phyloP scores from a whole-genome alignment of 2,888 invertebrate species.

The Teinopalpus imperialis region DNA sequence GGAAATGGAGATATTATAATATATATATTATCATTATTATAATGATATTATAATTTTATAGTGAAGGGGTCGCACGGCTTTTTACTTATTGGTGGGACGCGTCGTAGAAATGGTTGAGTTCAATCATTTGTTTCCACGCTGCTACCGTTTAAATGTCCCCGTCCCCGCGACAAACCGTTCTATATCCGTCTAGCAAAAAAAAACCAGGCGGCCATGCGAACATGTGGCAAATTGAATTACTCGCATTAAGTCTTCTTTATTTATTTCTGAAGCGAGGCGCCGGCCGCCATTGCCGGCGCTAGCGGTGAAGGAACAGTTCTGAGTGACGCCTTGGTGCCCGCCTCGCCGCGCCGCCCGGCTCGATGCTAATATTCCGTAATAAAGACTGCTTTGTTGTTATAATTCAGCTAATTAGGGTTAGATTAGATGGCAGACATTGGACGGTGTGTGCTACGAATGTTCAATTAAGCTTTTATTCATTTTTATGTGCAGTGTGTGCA shows the following conservation, averaged over 20 bases:
- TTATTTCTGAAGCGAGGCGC: constrained; percentile 20
- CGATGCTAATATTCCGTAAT: constrained; percentile 6
- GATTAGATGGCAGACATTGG: neutral
- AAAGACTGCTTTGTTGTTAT: constrained; percentile 1
- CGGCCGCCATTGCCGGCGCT: constrained; percentile 10
- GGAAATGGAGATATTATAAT: no score
- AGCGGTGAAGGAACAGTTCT: constrained; percentile 9
- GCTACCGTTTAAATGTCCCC: neutral
- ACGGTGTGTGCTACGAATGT: no score
- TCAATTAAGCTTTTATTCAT: no score
- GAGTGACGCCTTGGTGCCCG: constrained; percentile 15
- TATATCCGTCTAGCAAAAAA: constrained; percentile 29
- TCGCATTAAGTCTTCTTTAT: constrained; percentile 25
- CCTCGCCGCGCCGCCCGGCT: neutral
- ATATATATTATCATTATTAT: no score
- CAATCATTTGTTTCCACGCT: no score
- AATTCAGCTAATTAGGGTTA: constrained; percentile 8
- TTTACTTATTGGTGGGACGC: no score
- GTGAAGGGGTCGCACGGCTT: no score
- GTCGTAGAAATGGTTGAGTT: no score
- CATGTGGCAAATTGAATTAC: constrained; percentile 29
- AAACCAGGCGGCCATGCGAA: constrained; percentile 27
- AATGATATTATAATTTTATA: no score
- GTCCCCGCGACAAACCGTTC: neutral
- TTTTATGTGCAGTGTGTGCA: no score